A percentile compares a stretch with the other conserved stretches of the same genome.
Evolutionary conservation across 2,797 vertebrate species (phyloP).

Genomic region (Acipenser ruthenus): DNA sequence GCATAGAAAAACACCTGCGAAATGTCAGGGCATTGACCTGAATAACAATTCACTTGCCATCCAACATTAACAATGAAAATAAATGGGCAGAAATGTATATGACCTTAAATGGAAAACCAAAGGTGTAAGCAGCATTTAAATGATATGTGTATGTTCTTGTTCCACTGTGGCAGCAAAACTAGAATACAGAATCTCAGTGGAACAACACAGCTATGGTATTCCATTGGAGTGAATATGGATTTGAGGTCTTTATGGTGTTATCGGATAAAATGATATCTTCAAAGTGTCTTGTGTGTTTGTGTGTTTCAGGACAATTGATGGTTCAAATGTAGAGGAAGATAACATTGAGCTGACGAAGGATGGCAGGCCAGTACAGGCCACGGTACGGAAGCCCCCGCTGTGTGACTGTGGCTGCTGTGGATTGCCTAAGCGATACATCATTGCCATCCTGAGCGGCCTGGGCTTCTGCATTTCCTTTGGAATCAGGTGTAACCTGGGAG

Average conservation of each 20-base stretch:
- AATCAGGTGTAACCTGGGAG: conserved; percentile 92
- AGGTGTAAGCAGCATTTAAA: too few relatives aligned
- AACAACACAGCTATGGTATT: background rate
- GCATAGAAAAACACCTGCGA: too few relatives aligned
- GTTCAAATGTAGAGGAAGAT: conserved; percentile 66
- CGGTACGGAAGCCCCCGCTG: conserved; percentile 33
- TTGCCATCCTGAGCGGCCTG: conserved; percentile 88
- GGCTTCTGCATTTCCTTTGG: conserved; percentile 98
- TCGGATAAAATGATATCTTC: background rate
- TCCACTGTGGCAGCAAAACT: background rate
- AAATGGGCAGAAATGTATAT: too few relatives aligned
- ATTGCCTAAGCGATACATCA: conserved; percentile 90
- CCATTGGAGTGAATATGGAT: background rate
- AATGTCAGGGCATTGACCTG: too few relatives aligned
- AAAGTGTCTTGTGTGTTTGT: background rate
- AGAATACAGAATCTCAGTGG: too few relatives aligned
- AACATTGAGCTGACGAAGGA: conserved; percentile 80
- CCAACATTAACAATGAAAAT: too few relatives aligned
- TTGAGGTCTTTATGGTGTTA: conserved; percentile 6
- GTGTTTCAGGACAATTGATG: conserved; percentile 74
- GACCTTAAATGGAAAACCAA: too few relatives aligned
- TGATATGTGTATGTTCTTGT: background rate
- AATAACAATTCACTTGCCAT: too few relatives aligned
- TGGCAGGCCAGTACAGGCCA: conserved; percentile 58
- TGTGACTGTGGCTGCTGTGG: conserved; percentile 81